Percentiles rank a stretch among this genome's conserved stretches.
Evolutionary conservation across 1,140 invertebrate genomes (phyloP).

Genomic region (Geopemphigus sp.): DNA sequence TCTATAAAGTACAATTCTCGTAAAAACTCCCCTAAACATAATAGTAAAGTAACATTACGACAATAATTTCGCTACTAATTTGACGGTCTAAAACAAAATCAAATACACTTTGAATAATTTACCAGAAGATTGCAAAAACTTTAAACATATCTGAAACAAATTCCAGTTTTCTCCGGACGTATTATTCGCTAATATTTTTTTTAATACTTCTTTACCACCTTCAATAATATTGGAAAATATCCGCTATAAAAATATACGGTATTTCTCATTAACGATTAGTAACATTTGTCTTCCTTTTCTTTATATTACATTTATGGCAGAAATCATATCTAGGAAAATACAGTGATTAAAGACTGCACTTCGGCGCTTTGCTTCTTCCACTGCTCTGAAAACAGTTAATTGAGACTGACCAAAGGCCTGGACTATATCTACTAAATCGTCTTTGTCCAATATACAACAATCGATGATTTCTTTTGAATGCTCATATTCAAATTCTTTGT

Average conservation of each 20-base stretch:
- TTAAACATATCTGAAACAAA: slow-evolving; percentile 68
- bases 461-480: slow-evolving; percentile 15
- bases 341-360: slow-evolving; percentile 36
- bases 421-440: slow-evolving; percentile 44
- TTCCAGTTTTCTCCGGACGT: slow-evolving; percentile 66
- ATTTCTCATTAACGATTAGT: not conserved
- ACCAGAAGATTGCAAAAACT: slow-evolving; percentile 68
- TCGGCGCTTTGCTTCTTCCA: slow-evolving; percentile 41
- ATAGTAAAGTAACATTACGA: not conserved
- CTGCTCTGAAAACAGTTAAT: slow-evolving; percentile 28
- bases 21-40: slow-evolving; percentile 61
- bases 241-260: not conserved
- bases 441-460: not conserved
- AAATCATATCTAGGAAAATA: slow-evolving; percentile 37
- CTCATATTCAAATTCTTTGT: slow-evolving; percentile 39
- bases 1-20: slow-evolving; percentile 64
- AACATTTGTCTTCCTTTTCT: not conserved
- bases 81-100: not conserved
- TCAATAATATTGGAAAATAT: slow-evolving; percentile 35
- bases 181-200: slow-evolving; percentile 52
- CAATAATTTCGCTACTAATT: too few species aligned
- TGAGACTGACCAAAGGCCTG: slow-evolving; percentile 37
- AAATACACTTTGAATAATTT: slow-evolving; percentile 50
- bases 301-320: slow-evolving; percentile 22
- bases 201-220: slow-evolving; percentile 40